Base-by-base conservation (phyloP, 2,797 vertebrate genomes). In the Oreortyx pictus region DNA sequence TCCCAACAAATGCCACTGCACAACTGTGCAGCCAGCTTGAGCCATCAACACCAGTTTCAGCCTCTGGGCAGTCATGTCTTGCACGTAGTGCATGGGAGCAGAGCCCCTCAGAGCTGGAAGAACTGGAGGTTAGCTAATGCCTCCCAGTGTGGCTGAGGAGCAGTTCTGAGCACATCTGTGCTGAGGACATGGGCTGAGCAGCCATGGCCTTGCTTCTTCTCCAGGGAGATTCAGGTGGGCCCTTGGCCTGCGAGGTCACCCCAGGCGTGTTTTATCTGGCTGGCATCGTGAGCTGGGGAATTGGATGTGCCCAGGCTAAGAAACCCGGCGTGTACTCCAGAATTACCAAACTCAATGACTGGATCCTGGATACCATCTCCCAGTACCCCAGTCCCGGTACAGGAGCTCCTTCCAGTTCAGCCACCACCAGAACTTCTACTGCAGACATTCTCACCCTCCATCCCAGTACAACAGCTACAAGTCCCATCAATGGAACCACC, bases 141-240 rank as follows among this genome's bases (percentile, higher is more conserved):
- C 24, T 86, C 54, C 23, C 67, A 27, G 41, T 3, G 27, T 16
- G n/a, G 81, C 43, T 56, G 50, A 66, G 60, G 18, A 20, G 31
- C 76, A 82, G 66, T 50, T 50, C 72, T 27, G 20, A 1, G 14
- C 9, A 35, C 52, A 70, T 9, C 20, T 76, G 43, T 39, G 25
- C 7, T n/a, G 35, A 77, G 27, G 62, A 73, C n/a, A 47, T 23
- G 29, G 35, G 46, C 37, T 68, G n/a, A 80, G 67, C 61, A 74
- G 49, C 74, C 47, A 6, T 14, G 82, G 73, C 65, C 39, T 86
- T 91, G 61, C 61, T 94, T 89, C 47, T 82, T 68, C 43, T 27
- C 3, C 95, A 99, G 99, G 99, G 99, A 18, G 99, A 99, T 95
- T 99, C 99, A 2, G 99, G 99, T 18, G 99, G 99, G 3, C 99